Evolutionary conservation across 2,888 invertebrate genomes (phyloP).

Genomic region (Eupelmus urozonus): DNA sequence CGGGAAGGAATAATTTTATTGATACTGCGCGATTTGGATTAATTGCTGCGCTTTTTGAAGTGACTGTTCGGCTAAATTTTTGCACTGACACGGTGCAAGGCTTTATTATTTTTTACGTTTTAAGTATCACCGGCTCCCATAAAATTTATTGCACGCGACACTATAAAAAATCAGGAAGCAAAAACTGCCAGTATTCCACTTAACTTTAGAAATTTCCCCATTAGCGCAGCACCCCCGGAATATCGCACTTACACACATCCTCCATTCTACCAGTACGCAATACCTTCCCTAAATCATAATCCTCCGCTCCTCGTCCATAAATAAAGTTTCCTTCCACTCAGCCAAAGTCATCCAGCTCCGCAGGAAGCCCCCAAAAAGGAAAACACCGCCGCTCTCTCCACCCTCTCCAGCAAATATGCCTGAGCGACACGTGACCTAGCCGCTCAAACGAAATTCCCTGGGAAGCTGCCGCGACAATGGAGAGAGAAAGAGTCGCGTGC

Average conservation of each 20-base stretch:
- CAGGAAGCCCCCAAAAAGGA: constrained; percentile 6
- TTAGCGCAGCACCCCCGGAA: neutral
- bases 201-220: neutral
- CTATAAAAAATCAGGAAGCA: too few species aligned
- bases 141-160: too few species aligned
- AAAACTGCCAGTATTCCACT: neutral
- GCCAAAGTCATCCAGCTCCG: constrained; percentile 17
- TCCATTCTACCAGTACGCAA: neutral
- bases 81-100: too few species aligned
- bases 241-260: constrained; percentile 13
- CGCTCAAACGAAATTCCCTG: constrained; percentile 52
- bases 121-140: too few species aligned
- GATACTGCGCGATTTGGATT: neutral
- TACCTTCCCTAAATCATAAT: neutral
- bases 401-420: neutral
- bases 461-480: constrained; percentile 34
- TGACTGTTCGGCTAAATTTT: too few species aligned
- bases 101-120: too few species aligned
- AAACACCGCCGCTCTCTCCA: neutral
- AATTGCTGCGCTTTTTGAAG: neutral
- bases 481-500: constrained; percentile 48
- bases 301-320: constrained; percentile 1
- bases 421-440: constrained; percentile 22
- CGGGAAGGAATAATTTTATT: neutral
- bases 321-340: constrained; percentile 38